These are phyloP conservation scores for Arizona elegans DNA, from an alignment of 2,113 vertebrate species.

Conservation along the genomic window DNA sequence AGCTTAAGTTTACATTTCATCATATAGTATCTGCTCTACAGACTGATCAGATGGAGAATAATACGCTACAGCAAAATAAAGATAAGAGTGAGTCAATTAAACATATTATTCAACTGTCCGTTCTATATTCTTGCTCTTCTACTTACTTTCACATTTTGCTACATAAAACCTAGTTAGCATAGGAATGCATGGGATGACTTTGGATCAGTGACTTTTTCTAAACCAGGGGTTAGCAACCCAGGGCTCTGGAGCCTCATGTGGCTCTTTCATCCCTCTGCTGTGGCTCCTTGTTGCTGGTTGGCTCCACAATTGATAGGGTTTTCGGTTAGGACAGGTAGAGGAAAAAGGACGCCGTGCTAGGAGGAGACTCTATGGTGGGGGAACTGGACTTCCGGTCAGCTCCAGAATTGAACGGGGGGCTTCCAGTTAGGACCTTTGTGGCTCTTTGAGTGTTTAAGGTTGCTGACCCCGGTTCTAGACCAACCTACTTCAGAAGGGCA, in stretches of 20 bases:
- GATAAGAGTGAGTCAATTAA: background rate
- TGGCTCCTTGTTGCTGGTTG: too few relatives aligned
- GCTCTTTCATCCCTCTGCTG: too few relatives aligned
- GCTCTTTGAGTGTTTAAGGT: too few relatives aligned
- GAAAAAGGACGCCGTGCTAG: too few relatives aligned
- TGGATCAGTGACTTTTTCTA: background rate
- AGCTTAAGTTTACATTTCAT: background rate
- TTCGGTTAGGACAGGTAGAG: too few relatives aligned
- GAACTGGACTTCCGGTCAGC: too few relatives aligned
- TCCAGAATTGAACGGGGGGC: too few relatives aligned
- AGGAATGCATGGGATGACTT: background rate
- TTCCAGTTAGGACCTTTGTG: too few relatives aligned
- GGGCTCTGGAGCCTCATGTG: too few relatives aligned
- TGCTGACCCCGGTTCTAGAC: background rate
- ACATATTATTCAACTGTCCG: background rate
- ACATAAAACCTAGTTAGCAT: background rate
- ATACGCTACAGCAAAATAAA: background rate
- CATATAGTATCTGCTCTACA: background rate
- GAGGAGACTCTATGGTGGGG: too few relatives aligned
- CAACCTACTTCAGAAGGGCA: background rate
- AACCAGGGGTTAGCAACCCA: too few relatives aligned
- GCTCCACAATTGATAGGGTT: too few relatives aligned
- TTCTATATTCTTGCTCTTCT: background rate
- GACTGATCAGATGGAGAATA: background rate
- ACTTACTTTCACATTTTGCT: background rate